Evolutionary conservation across 2,888 invertebrate genomes (phyloP), one percentile per base, ranked within the genome.

Genomic region (Clivina fossor): DNA sequence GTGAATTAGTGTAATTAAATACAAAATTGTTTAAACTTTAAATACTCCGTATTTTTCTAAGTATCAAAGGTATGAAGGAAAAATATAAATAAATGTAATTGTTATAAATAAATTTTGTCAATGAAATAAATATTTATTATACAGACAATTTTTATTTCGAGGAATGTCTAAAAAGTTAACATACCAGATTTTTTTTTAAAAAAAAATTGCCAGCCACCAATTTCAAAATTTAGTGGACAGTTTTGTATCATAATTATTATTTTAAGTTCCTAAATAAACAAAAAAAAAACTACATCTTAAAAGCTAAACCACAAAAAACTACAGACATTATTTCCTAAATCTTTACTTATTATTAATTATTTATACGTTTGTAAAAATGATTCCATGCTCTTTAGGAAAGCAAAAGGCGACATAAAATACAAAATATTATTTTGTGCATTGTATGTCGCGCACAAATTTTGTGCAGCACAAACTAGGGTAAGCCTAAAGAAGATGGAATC

Each of bases 101-200:
- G n/a, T n/a, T n/a, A n/a, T n/a, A n/a, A n/a, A n/a, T n/a, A n/a
- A n/a, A n/a, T n/a, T n/a, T n/a, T n/a, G n/a, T n/a, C n/a, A 24
- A 32, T 11, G 35, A 11, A 48, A 33, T 19, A 24, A 37, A 11
- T 1, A 13, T 24, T 11, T 62, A 56, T 67, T 5, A 62, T 32
- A 48, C 64, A 67, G 9, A 75, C 48, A 24, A 69, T 73, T 11
- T 65, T 62, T n/a, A n/a, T n/a, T 2, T 57, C 60, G 57, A 58
- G 64, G 64, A 64, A 64, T 64, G 64, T 63, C 55, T 60, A 60
- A n/a, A n/a, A n/a, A 58, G 58, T 41, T 30, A 59, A 61, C 60
- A 64, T 60, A 63, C 64, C 63, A 61, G 57, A 46, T n/a, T n/a
- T n/a, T n/a, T n/a, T n/a, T n/a, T 61, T 61, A 61, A 62, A 63